Base-by-base conservation (phyloP, 2,888 invertebrate genomes). In the Xestobium rufovillosum region DNA sequence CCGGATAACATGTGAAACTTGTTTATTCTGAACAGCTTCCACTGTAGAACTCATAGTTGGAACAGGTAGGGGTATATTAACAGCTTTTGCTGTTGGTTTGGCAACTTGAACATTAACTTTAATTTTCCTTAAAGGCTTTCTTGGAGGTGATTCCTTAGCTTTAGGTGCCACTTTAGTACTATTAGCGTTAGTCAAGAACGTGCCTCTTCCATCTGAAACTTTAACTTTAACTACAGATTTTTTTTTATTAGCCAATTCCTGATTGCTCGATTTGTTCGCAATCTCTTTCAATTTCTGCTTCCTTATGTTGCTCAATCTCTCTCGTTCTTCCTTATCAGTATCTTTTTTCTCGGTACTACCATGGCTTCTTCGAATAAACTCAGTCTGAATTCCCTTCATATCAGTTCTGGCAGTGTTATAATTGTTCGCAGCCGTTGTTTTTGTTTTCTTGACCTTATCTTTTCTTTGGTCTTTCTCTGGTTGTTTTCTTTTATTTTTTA, bases 161-260 rank as follows among this genome's bases (percentile, higher is more conserved):
- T n/a, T n/a, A n/a, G n/a, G n/a, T n/a, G n/a, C n/a, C n/a, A n/a
- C n/a, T n/a, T n/a, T n/a, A n/a, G n/a, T n/a, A n/a, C n/a, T n/a
- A n/a, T n/a, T n/a, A n/a, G n/a, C n/a, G n/a, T n/a, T n/a, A n/a
- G n/a, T n/a, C n/a, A 19, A 19, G 23, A 19, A 19, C 6, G 6
- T n/a, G n/a, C 23, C 23, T n/a, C 23, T 19, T 6, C 23, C 23
- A 6, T n/a, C 23, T 19, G 23, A 19, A 19, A 19, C 23, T 19
- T 19, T 19, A 8, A 19, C 23, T 19, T 19, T 19, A n/a, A 19
- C 23, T 8, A 6, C 23, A 19, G 23, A n/a, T 19, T 19, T 19
- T 6, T 6, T 19, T 19, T n/a, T 6, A 19, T 8, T n/a, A 19
- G 6, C n/a, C n/a, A n/a, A 19, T 19, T n/a, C n/a, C n/a, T n/a